Percentiles rank a stretch among this genome's conserved stretches.
These are phyloP conservation scores for Bufo bufo DNA, from an alignment of 2,113 vertebrate species.

Conservation along the genomic window DNA sequence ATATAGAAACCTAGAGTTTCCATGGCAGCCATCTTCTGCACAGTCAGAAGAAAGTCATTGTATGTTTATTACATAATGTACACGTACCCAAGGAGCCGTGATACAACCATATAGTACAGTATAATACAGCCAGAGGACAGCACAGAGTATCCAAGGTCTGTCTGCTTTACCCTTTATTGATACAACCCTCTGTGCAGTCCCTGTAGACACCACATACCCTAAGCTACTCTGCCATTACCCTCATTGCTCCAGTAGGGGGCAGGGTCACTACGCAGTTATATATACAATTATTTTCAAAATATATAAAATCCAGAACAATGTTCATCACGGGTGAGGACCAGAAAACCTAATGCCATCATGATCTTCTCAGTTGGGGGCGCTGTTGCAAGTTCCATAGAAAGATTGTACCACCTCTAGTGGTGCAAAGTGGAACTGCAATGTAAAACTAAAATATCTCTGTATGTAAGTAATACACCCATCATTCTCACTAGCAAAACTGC, in stretches of 20 bases:
- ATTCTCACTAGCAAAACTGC: not conserved
- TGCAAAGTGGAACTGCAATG: not conserved
- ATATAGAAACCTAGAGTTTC: not conserved
- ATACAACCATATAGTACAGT: too few relatives aligned
- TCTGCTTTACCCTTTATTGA: not conserved
- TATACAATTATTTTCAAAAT: not conserved
- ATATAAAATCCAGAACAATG: not conserved
- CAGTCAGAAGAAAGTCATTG: not conserved
- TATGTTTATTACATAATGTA: not conserved
- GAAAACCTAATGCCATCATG: not conserved
- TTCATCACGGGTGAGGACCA: not conserved
- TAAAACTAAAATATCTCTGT: not conserved
- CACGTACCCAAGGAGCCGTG: too few relatives aligned
- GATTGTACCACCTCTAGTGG: not conserved
- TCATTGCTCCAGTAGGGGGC: not conserved
- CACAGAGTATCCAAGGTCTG: not conserved
- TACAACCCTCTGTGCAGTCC: too few relatives aligned
- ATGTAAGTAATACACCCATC: not conserved
- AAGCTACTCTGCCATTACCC: not conserved
- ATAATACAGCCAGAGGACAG: too few relatives aligned
- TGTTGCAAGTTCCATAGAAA: not conserved
- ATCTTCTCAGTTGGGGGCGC: not conserved
- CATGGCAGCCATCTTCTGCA: too few relatives aligned
- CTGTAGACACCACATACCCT: too few relatives aligned
- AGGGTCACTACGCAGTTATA: not conserved